Evolutionary conservation across 2,888 invertebrate species (phyloP), one percentile per base, ranked within the genome.

Genomic region (Drosophila nr. medialis): DNA sequence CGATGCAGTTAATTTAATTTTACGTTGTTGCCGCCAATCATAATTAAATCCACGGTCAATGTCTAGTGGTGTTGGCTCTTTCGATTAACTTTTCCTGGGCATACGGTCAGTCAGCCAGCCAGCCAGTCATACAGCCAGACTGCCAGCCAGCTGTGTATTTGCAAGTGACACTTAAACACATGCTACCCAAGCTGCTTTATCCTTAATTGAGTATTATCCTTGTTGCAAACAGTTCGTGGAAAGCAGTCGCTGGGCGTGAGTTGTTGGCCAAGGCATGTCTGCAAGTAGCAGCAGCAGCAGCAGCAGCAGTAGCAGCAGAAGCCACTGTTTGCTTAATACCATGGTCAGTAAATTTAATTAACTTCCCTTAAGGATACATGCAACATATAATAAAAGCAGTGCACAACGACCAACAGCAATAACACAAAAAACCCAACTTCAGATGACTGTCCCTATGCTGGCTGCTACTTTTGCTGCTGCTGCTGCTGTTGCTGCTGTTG

Each of bases 321-420:
- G 59, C 61, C 80, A 82, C 77, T 87, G 88, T 91, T 87, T 89
- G 88, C 86, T 90, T 87, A 84, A 83, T 89, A 89, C 78, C 89
- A 89, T 90, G 86, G 86, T 86, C 86, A 86, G 86, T 86, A 86
- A 86, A 86, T 86, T 86, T 86, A 86, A 86, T 86, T 86, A 86
- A 86, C 86, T 86, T 86, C 86, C 90, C 86, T 90, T 89, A 86
- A 86, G 86, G 86, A 89, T 89, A 90, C 90, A 86, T 86, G 84
- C 90, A 90, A 88, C 90, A 85, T 88, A 85, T 90, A 84, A 89
- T 90, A 88, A 85, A 90, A 90, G 87, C 89, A 88, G 70, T 83
- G 77, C 90, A 45, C 45, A 45, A 78, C 72, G 69, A 62, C 71
- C 75, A 78, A 78, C 67, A 72, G 75, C 59, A 70, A 70, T 69